Percentiles rank a stretch among this genome's conserved stretches.
phyloP scores from a whole-genome alignment of 2,113 vertebrate genomes.

The Brachyhypopomus gauderio region DNA sequence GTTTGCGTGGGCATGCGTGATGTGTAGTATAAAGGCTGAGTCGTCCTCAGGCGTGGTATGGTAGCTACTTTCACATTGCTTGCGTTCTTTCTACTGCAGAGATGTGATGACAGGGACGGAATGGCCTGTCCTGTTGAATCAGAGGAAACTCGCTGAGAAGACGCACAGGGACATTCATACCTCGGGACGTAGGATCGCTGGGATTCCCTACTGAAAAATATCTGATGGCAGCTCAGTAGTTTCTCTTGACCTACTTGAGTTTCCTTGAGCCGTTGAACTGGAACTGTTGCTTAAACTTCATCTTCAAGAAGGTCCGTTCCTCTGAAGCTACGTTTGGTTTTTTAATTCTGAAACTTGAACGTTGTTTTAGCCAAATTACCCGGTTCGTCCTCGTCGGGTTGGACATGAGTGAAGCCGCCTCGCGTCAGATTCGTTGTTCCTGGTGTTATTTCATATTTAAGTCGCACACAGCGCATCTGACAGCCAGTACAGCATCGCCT shows the following conservation, averaged over 20 bases:
- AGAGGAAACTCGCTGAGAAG: conserved; percentile 17
- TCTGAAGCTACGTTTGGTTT: background rate
- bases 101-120: background rate
- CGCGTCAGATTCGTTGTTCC: background rate
- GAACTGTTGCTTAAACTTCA: no score
- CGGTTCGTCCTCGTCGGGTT: conserved; percentile 4
- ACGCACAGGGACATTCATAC: background rate
- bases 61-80: background rate
- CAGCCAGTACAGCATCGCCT: background rate
- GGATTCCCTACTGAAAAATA: background rate
- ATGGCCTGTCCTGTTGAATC: background rate
- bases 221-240: background rate
- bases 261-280: no score
- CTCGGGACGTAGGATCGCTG: background rate
- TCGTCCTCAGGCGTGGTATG: no score
- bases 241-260: no score
- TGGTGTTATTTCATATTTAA: background rate
- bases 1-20: background rate
- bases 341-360: background rate
- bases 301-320: no score
- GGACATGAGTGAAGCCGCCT: conserved; percentile 4
- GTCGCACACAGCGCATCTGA: background rate
- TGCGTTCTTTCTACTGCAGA: background rate
- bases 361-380: background rate
- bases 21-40: background rate